phyloP scores from a whole-genome alignment of 2,888 invertebrate genomes.

The Cantharis flavilabris region DNA sequence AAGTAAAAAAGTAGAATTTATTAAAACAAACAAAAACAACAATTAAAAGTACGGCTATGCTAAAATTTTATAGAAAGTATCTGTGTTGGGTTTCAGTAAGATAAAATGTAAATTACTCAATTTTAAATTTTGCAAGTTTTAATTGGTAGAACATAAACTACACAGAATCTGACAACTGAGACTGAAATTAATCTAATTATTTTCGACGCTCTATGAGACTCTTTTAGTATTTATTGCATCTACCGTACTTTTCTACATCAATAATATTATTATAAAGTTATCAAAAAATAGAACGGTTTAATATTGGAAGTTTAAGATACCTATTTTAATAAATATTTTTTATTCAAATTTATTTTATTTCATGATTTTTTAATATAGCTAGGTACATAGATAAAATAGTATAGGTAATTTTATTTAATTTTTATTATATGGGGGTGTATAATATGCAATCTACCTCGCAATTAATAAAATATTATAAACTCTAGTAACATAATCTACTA shows the following conservation, averaged over 20 bases:
- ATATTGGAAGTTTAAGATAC: not conserved
- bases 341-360: too few relatives aligned
- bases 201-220: not conserved
- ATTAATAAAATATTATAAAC: too few relatives aligned
- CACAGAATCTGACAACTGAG: not conserved
- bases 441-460: too few relatives aligned
- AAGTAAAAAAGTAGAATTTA: not conserved
- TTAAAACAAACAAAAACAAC: not conserved
- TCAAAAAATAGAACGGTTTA: not conserved
- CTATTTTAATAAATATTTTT: too few relatives aligned
- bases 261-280: not conserved
- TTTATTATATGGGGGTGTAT: too few relatives aligned
- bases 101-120: not conserved
- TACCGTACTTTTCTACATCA: not conserved
- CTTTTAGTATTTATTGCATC: not conserved
- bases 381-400: too few relatives aligned
- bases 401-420: too few relatives aligned
- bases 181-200: not conserved
- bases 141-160: not conserved
- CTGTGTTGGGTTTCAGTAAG: not conserved
- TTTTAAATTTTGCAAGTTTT: not conserved
- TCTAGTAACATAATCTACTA: too few relatives aligned
- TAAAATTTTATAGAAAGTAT: not conserved
- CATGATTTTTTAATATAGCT: too few relatives aligned
- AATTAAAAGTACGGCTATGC: not conserved